phyloP scores from a whole-genome alignment of 2,797 vertebrate genomes.

The Chelmon rostratus region DNA sequence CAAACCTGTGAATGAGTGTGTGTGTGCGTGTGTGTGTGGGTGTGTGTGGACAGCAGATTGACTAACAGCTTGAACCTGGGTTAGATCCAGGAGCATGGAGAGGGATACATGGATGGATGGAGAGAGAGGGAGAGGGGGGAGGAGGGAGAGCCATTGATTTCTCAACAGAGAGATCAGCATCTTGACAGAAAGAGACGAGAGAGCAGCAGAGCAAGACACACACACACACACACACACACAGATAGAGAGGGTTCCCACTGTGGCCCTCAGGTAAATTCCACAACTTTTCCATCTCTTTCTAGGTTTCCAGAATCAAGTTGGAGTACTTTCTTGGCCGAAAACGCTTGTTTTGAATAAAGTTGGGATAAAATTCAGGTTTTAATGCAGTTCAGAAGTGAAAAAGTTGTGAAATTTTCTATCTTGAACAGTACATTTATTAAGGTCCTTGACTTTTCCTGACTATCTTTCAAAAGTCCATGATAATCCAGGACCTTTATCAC shows the following conservation, averaged over 20 bases:
- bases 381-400: neutral
- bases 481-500: constrained; percentile 63
- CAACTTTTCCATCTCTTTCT: constrained; percentile 43
- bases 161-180: constrained; percentile 83
- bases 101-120: constrained; percentile 79
- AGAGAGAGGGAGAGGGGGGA: constrained; percentile 59
- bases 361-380: neutral
- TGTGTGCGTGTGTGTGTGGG: constrained; percentile 48
- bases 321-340: constrained; percentile 5
- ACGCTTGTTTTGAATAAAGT: neutral
- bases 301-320: constrained; percentile 13
- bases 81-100: constrained; percentile 76
- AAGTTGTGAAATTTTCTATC: neutral
- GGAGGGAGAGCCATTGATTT: constrained; percentile 72
- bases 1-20: constrained; percentile 61
- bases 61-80: constrained; percentile 85
- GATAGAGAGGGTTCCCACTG: constrained; percentile 45
- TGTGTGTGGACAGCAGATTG: constrained; percentile 80
- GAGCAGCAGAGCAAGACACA: constrained; percentile 63
- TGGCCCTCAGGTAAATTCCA: constrained; percentile 61
- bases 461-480: constrained; percentile 52
- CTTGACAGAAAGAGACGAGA: constrained; percentile 75
- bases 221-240: constrained; percentile 40
- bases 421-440: constrained; percentile 17
- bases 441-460: constrained; percentile 29